Conservation (phyloP, 2,113 vertebrate genomes). For the Origma solitaria region DNA sequence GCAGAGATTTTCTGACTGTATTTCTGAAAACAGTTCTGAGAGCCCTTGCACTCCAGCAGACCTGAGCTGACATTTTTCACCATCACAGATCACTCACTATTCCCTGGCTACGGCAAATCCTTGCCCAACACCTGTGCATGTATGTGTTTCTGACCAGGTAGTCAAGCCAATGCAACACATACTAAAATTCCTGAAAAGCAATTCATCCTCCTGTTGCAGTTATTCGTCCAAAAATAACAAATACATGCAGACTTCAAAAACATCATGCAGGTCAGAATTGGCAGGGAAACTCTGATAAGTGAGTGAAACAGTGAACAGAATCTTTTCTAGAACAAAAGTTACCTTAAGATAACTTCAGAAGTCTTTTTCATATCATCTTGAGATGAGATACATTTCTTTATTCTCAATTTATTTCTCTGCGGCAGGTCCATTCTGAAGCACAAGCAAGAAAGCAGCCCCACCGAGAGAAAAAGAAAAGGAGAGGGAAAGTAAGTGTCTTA, state of each 20-base stretch:
- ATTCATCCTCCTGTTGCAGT: background rate
- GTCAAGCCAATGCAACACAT: background rate
- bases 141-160: background rate
- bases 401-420: slow-evolving; percentile 22
- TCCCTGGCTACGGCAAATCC: background rate
- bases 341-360: background rate
- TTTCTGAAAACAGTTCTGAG: background rate
- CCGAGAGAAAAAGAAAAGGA: background rate
- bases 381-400: slow-evolving; percentile 12
- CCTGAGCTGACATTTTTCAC: background rate
- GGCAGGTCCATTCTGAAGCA: background rate
- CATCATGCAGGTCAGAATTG: background rate
- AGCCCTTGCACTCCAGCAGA: background rate
- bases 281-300: background rate
- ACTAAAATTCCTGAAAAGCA: background rate
- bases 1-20: background rate
- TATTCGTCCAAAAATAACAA: background rate
- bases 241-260: background rate
- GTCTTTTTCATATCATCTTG: background rate
- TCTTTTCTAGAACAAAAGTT: background rate
- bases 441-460: background rate
- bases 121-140: background rate
- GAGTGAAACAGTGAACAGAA: background rate
- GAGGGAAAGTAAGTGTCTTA: background rate
- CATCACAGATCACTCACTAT: background rate